Conservation (phyloP, 1,140 invertebrate species). For the Bombus confusus region DNA sequence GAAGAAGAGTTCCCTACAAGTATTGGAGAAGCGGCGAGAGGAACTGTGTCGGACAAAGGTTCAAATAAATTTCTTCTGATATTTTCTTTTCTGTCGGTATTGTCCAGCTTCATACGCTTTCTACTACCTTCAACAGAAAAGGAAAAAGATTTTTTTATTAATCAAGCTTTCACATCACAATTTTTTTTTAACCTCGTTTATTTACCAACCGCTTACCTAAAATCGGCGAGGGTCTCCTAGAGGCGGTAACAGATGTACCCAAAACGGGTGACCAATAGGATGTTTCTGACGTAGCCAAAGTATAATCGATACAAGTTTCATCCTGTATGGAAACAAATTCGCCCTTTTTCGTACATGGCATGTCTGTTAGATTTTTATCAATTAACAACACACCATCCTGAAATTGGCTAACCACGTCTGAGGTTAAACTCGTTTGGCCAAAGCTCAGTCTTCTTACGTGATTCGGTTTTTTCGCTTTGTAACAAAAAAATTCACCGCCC, state of each 20-base stretch:
- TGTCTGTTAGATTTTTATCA: constrained; percentile 24
- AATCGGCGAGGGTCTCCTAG: constrained; percentile 31
- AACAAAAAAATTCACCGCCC: accelerated
- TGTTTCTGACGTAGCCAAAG: not conserved
- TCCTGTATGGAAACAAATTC: constrained; percentile 60
- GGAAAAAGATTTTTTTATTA: too few species aligned
- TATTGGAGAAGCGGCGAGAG: constrained; percentile 18
- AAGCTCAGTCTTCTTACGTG: constrained; percentile 54
- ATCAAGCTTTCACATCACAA: too few species aligned
- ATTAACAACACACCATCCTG: not conserved
- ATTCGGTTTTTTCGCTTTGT: constrained; percentile 25
- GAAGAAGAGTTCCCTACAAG: not conserved
- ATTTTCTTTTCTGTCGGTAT: not conserved
- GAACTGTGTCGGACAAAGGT: too few species aligned
- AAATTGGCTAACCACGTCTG: not conserved
- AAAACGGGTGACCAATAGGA: constrained; percentile 15
- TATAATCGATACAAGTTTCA: constrained; percentile 29
- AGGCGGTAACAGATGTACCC: not conserved
- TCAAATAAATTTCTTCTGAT: constrained; percentile 14
- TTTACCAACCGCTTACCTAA: not conserved
- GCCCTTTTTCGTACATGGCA: constrained; percentile 37
- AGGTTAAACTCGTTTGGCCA: constrained; percentile 44
- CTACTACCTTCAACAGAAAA: not conserved
- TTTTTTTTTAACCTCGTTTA: too few species aligned
- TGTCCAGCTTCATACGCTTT: not conserved